Evolutionary conservation across 2,113 vertebrate species (phyloP).

Genomic region (Amia ocellicauda): DNA sequence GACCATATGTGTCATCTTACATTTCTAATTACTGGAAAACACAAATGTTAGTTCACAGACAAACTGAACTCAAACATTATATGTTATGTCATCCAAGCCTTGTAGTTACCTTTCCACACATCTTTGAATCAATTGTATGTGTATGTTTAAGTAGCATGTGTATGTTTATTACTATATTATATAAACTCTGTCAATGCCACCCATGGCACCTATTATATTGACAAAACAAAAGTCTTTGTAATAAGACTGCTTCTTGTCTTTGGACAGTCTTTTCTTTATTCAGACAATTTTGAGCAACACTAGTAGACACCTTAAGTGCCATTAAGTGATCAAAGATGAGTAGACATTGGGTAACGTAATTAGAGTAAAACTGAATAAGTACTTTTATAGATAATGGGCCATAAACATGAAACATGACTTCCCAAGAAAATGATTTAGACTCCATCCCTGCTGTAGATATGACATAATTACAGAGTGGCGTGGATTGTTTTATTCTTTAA

Average conservation of each 20-base stretch:
- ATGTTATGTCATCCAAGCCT: neutral
- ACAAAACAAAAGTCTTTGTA: constrained; percentile 54
- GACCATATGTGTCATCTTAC: no score
- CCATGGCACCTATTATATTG: constrained; percentile 45
- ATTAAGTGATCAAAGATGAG: constrained; percentile 64
- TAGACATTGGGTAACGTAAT: constrained; percentile 66
- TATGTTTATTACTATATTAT: constrained; percentile 40
- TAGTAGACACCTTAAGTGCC: constrained; percentile 68
- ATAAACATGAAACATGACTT: constrained; percentile 63
- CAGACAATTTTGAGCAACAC: constrained; percentile 55
- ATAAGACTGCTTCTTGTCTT: constrained; percentile 50
- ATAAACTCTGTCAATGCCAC: constrained; percentile 39
- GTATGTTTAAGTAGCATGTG: constrained; percentile 42
- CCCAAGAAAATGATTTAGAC: constrained; percentile 54
- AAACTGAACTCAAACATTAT: no score
- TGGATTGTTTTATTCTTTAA: no score
- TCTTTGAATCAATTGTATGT: constrained; percentile 29
- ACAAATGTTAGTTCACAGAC: no score
- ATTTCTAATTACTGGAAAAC: no score
- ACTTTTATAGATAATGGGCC: constrained; percentile 57
- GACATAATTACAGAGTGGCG: no score
- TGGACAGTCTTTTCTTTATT: constrained; percentile 41
- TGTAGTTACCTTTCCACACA: neutral
- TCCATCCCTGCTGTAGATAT: constrained; percentile 52
- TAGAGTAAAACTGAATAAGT: constrained; percentile 54